phyloP scores from a whole-genome alignment of 1,140 invertebrate species.

The Heliconius nattereri region DNA sequence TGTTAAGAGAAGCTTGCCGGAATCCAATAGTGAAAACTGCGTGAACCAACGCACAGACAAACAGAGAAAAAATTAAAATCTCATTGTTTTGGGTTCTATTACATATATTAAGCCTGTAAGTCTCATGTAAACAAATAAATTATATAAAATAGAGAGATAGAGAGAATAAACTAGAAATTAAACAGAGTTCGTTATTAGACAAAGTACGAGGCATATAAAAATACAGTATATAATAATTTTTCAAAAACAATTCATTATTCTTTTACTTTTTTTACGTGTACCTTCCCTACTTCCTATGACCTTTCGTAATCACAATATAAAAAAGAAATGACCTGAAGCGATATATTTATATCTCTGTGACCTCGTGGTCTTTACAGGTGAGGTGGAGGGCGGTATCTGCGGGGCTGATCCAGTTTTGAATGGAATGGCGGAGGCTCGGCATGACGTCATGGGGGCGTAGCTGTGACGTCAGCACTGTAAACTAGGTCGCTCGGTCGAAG shows the following conservation, averaged over 20 bases:
- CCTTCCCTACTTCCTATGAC: constrained; percentile 38
- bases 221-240: too few relatives aligned
- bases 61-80: too few relatives aligned
- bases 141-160: too few relatives aligned
- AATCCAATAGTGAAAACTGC: too few relatives aligned
- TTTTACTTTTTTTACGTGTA: neutral
- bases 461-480: constrained; percentile 71
- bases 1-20: too few relatives aligned
- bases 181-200: too few relatives aligned
- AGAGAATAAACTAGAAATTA: too few relatives aligned
- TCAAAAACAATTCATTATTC: neutral
- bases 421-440: constrained; percentile 64
- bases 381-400: constrained; percentile 39
- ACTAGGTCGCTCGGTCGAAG: constrained; percentile 71
- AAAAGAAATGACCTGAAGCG: constrained; percentile 66
- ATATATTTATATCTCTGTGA: constrained; percentile 48
- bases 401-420: constrained; percentile 76
- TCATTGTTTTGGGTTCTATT: too few relatives aligned
- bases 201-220: too few relatives aligned
- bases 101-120: neutral
- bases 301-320: constrained; percentile 50
- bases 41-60: too few relatives aligned
- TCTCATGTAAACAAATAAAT: neutral
- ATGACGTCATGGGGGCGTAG: constrained; percentile 76
- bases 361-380: constrained; percentile 52